Conservation (phyloP, 2,888 invertebrate species). For the Parthenolecanium corni region DNA sequence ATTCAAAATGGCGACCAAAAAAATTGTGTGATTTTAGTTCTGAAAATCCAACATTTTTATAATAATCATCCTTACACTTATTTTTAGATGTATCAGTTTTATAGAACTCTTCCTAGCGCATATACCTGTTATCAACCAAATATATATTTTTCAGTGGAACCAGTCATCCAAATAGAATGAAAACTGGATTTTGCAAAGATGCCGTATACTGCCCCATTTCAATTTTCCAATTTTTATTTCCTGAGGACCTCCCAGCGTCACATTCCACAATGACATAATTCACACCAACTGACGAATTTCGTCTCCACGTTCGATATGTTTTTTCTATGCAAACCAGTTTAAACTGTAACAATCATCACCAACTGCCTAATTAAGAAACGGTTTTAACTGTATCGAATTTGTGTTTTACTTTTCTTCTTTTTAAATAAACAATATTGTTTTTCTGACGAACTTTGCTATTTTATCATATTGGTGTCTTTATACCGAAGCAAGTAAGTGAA, state of each 20-base stretch:
- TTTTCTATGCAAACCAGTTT: neutral
- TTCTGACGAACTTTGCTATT: neutral
- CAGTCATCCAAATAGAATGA: neutral
- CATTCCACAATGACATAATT: too few species aligned
- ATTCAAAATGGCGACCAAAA: too few species aligned
- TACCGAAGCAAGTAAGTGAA: neutral
- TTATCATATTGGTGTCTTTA: neutral
- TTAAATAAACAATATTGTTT: too few species aligned
- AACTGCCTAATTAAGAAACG: neutral
- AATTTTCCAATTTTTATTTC: slow-evolving; percentile 8
- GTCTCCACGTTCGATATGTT: too few species aligned
- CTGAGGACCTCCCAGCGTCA: neutral
- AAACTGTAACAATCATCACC: neutral
- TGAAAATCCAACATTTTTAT: too few species aligned
- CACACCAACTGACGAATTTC: too few species aligned
- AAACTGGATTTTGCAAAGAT: slow-evolving; percentile 1
- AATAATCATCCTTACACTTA: too few species aligned
- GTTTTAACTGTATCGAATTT: neutral
- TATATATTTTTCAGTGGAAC: slow-evolving; percentile 6
- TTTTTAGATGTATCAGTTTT: too few species aligned
- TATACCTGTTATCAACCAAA: neutral
- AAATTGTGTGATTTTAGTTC: too few species aligned
- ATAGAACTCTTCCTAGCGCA: too few species aligned
- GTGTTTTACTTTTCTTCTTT: too few species aligned
- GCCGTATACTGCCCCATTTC: slow-evolving; percentile 13